Conservation (phyloP, 2,888 invertebrate species). For the Leptopterna dolabrata region DNA sequence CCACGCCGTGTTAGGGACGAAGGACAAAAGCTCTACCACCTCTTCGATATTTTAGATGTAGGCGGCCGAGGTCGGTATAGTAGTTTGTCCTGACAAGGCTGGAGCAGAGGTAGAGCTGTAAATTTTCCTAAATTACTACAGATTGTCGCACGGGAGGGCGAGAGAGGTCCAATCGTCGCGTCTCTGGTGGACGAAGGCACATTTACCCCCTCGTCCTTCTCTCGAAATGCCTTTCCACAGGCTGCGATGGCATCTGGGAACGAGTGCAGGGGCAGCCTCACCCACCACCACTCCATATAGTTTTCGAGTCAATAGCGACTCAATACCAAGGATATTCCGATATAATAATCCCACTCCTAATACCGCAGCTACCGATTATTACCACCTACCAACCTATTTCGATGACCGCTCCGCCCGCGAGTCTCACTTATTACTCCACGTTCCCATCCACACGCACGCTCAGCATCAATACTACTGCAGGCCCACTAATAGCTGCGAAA, state of each 20-base stretch:
- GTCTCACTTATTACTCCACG: not conserved
- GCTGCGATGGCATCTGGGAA: not conserved
- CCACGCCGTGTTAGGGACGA: not conserved
- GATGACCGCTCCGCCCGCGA: not conserved
- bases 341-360: conserved; percentile 7
- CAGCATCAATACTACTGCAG: not conserved
- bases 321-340: not conserved
- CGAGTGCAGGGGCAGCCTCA: not conserved
- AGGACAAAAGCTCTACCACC: not conserved
- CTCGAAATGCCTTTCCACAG: not conserved
- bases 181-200: not conserved
- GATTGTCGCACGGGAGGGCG: not conserved
- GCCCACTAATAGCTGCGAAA: not conserved
- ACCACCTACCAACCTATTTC: not conserved
- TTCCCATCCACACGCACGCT: not conserved
- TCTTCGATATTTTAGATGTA: conserved; percentile 11
- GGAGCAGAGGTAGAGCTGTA: not conserved
- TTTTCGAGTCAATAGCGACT: not conserved
- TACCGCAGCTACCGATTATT: not conserved
- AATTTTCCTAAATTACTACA: conserved; percentile 3
- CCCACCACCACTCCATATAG: not conserved
- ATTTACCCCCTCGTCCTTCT: not conserved
- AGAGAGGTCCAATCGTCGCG: not conserved
- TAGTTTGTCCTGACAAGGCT: not conserved
- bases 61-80: not conserved